Evolutionary conservation across 2,888 invertebrate genomes (phyloP), one percentile per base, ranked within the genome.

Genomic region (Dolichopus griseipennis): DNA sequence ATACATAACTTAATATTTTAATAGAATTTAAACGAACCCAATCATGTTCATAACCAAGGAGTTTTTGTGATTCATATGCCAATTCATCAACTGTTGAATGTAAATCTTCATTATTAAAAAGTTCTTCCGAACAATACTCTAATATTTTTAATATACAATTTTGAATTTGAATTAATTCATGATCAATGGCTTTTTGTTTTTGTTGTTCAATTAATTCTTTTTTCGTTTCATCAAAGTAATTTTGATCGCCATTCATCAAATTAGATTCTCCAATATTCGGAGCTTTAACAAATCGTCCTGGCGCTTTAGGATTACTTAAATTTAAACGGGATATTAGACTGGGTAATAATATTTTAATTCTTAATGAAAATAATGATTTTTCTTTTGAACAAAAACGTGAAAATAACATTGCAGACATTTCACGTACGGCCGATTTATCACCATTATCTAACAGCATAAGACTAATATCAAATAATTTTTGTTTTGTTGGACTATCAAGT

Each of bases 21-120:
- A 89, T 86, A 0, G 93, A 86, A 69, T 87, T 86, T 65, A 93
- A 82, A 68, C 95, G 86, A 0, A 96, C 92, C 95, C 95, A 95
- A 43, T 88, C 85, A 77, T 96, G 95, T 18, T 92, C 90, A 78
- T 96, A 89, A 0, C 85, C 88, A 20, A 96, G 78, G 64, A 93
- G 84, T 21, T 83, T 84, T 79, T 92, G 90, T 73, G 88, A 86
- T 75, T 88, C 85, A 76, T 87, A 87, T 67, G 85, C 84, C 74
- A 90, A 79, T 70, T 85, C 85, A 70, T 90, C 86, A 4, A 85
- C 81, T 0, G 72, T 71, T 1, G 72, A 69, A 5, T 72, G 73
- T 3, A 77, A 71, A 9, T 75, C 75, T 6, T 81, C 78, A 71
- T 69, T 69, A 7, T 83, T 83, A 18, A 84, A 84, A 68, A 92